Base-by-base conservation (phyloP, 2,797 vertebrate genomes). In the Pangasius krempfi region DNA sequence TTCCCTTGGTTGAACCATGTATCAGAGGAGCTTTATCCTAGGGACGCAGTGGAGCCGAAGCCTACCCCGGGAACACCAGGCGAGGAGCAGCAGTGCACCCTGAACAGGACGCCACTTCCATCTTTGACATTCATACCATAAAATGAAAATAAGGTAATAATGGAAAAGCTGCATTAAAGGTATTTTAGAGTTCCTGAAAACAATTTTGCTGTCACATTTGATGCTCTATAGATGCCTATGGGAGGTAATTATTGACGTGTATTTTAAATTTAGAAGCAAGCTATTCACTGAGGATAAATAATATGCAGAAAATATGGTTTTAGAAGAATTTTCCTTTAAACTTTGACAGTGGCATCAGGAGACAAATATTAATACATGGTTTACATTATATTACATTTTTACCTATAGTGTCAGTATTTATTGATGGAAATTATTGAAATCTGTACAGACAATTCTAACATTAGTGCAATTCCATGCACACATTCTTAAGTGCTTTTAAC, bases 161-260 rank as follows among this genome's bases (percentile, higher is more conserved):
- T 58, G 4, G 1, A 60, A 60, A 81, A 14, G 33, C 56, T 40
- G 79, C 54, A 81, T 60, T 81, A 81, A 60, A 60, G 56, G n/a
- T 20, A 56, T 80, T 62, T 62, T 27, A 62, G 25, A 27, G 22
- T 44, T 62, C 3, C 58, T 82, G 14, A 82, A 62, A 64, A 25
- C 33, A 64, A 64, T 83, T 83, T 50, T n/a, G 13, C 37, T 50
- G 81, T 66, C 81, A 84, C 27, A 9, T 30, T n/a, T 50, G 40
- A 66, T 10, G 40, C 60, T 66, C 81, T 84, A 30, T 84, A 50
- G 40, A 50, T 30, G 60, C 81, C 60, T 66, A 84, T 50, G 60
- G 60, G 60, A 84, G 8, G 27, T 47, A 64, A 64, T 83, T 64
- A 83, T n/a, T n/a, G 37, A 44, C 16, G 0, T 16, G 37, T 25